A percentile compares a stretch with the other conserved stretches of the same genome.
Conservation (phyloP, 2,113 vertebrate species). For the Nicator chloris region DNA sequence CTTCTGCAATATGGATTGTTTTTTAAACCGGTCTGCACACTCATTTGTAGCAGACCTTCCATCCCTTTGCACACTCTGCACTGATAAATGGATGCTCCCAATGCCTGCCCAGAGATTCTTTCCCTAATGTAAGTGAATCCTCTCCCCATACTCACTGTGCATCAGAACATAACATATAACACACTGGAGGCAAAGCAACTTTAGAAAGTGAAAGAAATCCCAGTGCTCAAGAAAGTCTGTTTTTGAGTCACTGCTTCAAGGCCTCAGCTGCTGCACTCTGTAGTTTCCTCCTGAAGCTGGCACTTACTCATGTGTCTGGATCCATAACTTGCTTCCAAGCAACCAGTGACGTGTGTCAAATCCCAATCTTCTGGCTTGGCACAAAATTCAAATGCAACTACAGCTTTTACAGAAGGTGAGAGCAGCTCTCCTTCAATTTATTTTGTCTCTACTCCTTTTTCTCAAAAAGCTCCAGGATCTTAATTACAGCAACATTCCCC, state of each 20-base stretch:
- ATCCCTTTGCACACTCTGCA: background rate
- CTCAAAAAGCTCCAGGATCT: background rate
- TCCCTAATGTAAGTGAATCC: background rate
- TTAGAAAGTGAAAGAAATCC: background rate
- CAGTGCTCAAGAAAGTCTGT: background rate
- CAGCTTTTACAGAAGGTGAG: background rate
- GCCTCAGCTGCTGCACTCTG: background rate
- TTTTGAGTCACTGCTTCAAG: background rate
- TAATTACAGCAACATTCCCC: conserved; percentile 12
- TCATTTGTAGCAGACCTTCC: background rate
- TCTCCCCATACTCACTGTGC: background rate
- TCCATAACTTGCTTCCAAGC: background rate
- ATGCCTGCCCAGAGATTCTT: background rate
- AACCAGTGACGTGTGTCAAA: background rate
- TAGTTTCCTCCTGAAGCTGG: background rate
- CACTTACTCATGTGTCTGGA: background rate
- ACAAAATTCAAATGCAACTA: background rate
- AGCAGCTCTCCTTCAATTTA: background rate
- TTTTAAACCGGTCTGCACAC: background rate
- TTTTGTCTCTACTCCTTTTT: background rate
- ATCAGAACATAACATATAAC: background rate
- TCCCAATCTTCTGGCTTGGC: background rate
- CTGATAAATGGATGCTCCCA: background rate
- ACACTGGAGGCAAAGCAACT: background rate
- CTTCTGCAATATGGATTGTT: background rate